A percentile compares a stretch with the other conserved stretches of the same genome.
phyloP scores from a whole-genome alignment of 1,140 invertebrate genomes.

The Ephestia elutella region DNA sequence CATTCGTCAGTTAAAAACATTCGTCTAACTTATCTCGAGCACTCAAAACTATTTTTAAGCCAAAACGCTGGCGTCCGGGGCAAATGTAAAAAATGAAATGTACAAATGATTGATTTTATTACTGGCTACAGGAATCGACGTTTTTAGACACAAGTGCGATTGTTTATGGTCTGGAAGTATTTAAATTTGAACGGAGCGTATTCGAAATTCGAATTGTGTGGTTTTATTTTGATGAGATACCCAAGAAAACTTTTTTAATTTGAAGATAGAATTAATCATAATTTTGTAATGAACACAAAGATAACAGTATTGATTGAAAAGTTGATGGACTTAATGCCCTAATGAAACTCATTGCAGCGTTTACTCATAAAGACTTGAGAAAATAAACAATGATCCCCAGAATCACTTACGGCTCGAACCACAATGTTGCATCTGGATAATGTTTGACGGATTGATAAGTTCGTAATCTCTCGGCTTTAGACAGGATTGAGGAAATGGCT shows the following conservation, averaged over 20 bases:
- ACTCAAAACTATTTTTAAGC: constrained; percentile 40
- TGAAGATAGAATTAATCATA: no score
- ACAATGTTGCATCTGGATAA: not conserved
- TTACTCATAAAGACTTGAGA: constrained; percentile 24
- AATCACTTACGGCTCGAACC: not conserved
- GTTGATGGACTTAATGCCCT: not conserved
- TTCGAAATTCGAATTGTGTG: not conserved
- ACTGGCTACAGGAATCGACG: constrained; percentile 39
- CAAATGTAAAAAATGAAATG: constrained; percentile 38
- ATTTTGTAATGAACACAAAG: no score
- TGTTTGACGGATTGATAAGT: not conserved
- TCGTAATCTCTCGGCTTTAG: constrained; percentile 15
- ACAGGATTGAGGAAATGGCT: not conserved
- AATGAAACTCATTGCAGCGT: constrained; percentile 10
- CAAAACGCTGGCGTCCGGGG: constrained; percentile 21
- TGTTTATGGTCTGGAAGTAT: not conserved
- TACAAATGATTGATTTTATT: constrained; percentile 54
- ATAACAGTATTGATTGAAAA: not conserved
- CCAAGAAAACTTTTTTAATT: no score
- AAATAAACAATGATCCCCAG: constrained; percentile 23
- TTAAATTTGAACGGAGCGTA: not conserved
- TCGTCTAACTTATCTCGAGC: constrained; percentile 33
- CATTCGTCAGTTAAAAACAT: constrained; percentile 28
- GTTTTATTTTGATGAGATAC: not conserved
- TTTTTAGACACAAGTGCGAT: constrained; percentile 33